phyloP scores from a whole-genome alignment of 2,797 vertebrate species.

The Rousettus madagascariensis region DNA sequence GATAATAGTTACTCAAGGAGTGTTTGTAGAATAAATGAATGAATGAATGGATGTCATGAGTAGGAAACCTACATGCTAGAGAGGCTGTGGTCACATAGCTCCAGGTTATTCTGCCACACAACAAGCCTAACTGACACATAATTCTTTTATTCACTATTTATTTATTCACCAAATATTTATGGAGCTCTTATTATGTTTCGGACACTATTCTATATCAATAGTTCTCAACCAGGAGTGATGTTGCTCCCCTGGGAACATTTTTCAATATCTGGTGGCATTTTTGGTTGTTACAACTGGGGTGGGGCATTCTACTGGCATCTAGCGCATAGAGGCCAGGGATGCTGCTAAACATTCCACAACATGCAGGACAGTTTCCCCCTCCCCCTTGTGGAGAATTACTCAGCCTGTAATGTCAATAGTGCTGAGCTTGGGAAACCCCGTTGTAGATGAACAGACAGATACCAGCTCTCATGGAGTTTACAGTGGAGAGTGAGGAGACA shows the following conservation, averaged over 20 bases:
- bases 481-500: not conserved
- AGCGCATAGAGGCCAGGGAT: not conserved
- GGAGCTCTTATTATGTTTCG: not conserved
- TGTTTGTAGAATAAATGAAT: not conserved
- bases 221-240: not conserved
- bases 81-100: not conserved
- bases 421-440: not conserved
- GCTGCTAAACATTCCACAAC: not conserved
- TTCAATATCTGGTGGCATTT: not conserved
- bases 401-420: not conserved
- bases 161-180: not conserved
- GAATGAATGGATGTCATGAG: not conserved
- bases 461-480: not conserved
- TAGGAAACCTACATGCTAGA: not conserved
- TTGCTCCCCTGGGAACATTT: not conserved
- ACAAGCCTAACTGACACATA: not conserved
- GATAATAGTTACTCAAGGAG: not conserved
- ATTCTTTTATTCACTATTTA: not conserved
- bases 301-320: not conserved
- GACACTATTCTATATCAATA: not conserved
- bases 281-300: not conserved
- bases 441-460: not conserved
- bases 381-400: not conserved
- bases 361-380: not conserved
- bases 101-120: not conserved